Evolutionary conservation across 2,888 invertebrate genomes (phyloP).

Genomic region (Xanthia togata): DNA sequence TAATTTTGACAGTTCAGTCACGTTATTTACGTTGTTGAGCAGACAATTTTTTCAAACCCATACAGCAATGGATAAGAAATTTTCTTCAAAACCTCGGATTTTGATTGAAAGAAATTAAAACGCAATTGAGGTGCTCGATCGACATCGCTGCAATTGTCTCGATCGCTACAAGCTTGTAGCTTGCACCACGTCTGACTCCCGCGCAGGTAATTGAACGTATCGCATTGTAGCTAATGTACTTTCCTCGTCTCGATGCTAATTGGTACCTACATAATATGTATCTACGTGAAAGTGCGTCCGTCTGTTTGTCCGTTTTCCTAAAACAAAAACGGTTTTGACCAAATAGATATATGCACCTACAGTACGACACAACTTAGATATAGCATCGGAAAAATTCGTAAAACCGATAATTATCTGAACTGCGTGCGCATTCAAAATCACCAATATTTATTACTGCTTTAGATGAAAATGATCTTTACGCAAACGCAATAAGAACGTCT

Average conservation of each 20-base stretch:
- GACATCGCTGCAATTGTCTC: neutral
- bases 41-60: too few relatives aligned
- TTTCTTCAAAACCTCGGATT: too few relatives aligned
- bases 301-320: slow-evolving; percentile 33
- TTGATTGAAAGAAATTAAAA: neutral
- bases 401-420: too few relatives aligned
- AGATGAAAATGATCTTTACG: too few relatives aligned
- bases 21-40: too few relatives aligned
- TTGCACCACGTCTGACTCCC: slow-evolving; percentile 10
- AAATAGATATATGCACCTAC: neutral
- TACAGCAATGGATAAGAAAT: too few relatives aligned
- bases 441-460: too few relatives aligned
- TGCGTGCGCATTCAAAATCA: too few relatives aligned
- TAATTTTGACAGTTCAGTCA: too few relatives aligned
- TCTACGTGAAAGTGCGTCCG: slow-evolving; percentile 60
- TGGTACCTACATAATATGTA: slow-evolving; percentile 51
- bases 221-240: slow-evolving; percentile 64
- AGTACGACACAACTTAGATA: too few relatives aligned
- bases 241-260: slow-evolving; percentile 65
- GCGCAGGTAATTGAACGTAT: slow-evolving; percentile 66
- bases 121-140: neutral
- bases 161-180: slow-evolving; percentile 15
- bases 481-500: too few relatives aligned
- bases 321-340: slow-evolving; percentile 42
- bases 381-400: too few relatives aligned